Conservation (phyloP, 2,797 vertebrate genomes). For the Eutrigla gurnardus region DNA sequence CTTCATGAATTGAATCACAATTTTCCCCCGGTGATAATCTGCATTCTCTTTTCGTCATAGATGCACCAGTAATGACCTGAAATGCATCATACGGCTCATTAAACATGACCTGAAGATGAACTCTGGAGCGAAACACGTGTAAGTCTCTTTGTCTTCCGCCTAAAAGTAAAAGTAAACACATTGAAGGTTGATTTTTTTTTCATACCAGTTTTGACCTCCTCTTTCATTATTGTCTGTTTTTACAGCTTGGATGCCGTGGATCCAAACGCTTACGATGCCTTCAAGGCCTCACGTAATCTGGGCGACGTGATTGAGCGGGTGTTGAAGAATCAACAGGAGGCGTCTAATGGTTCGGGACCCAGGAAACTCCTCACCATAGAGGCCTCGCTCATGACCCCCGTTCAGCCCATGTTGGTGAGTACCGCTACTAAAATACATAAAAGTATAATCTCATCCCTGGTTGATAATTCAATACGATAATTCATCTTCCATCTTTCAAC, state of each 20-base stretch:
- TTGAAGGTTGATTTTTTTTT: neutral
- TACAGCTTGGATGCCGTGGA: constrained; percentile 94
- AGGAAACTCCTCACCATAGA: constrained; percentile 90
- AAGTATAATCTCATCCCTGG: neutral
- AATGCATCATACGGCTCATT: constrained; percentile 94
- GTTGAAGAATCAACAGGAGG: constrained; percentile 91
- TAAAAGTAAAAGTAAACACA: neutral
- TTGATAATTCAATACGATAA: too few species aligned
- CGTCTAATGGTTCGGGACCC: constrained; percentile 86
- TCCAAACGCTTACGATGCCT: constrained; percentile 97
- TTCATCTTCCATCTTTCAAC: too few species aligned
- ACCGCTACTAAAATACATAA: neutral
- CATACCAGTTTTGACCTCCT: neutral
- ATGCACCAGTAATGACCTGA: constrained; percentile 96
- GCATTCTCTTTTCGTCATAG: constrained; percentile 69
- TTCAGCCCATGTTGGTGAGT: constrained; percentile 97
- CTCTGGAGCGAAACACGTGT: constrained; percentile 97
- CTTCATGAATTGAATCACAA: neutral
- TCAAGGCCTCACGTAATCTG: constrained; percentile 97
- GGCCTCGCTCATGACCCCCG: constrained; percentile 95
- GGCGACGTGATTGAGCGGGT: constrained; percentile 95
- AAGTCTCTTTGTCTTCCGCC: constrained; percentile 71
- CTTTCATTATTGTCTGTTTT: fast-evolving
- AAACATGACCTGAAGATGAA: constrained; percentile 99
- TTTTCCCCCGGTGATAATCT: neutral